Percentiles rank a stretch among this genome's conserved stretches.
phyloP scores from a whole-genome alignment of 2,888 invertebrate species.

The Heteromurus nitidus region DNA sequence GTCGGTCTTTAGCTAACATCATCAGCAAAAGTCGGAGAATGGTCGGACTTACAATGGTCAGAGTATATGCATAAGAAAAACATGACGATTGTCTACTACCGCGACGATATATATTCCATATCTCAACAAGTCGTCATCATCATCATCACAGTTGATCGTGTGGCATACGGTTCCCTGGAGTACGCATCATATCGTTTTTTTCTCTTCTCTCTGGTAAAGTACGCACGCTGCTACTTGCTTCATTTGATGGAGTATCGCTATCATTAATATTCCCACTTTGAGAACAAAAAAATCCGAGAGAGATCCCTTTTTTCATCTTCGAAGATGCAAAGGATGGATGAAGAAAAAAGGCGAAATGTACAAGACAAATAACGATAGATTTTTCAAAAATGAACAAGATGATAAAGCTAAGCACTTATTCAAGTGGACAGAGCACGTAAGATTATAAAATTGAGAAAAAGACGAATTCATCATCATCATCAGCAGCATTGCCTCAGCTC shows the following conservation, averaged over 20 bases:
- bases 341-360: too few relatives aligned
- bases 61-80: too few relatives aligned
- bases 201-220: too few relatives aligned
- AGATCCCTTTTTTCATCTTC: constrained; percentile 3
- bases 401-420: constrained; percentile 67
- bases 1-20: constrained; percentile 4
- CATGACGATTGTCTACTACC: too few relatives aligned
- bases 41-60: too few relatives aligned
- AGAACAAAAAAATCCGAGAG: constrained; percentile 15
- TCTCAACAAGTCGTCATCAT: constrained; percentile 61
- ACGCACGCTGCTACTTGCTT: constrained; percentile 60
- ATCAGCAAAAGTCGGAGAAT: background rate
- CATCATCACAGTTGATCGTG: constrained; percentile 57
- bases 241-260: constrained; percentile 60
- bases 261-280: constrained; percentile 66
- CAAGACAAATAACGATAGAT: constrained; percentile 73
- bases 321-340: too few relatives aligned
- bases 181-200: constrained; percentile 28
- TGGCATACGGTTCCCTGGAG: constrained; percentile 66
- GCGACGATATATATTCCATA: too few relatives aligned
- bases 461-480: constrained; percentile 54
- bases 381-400: constrained; percentile 73
- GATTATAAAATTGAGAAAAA: constrained; percentile 42
- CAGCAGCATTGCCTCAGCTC: background rate
- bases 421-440: constrained; percentile 58